Base-by-base conservation (phyloP, 1,140 invertebrate genomes). In the Eubasilissa regina region DNA sequence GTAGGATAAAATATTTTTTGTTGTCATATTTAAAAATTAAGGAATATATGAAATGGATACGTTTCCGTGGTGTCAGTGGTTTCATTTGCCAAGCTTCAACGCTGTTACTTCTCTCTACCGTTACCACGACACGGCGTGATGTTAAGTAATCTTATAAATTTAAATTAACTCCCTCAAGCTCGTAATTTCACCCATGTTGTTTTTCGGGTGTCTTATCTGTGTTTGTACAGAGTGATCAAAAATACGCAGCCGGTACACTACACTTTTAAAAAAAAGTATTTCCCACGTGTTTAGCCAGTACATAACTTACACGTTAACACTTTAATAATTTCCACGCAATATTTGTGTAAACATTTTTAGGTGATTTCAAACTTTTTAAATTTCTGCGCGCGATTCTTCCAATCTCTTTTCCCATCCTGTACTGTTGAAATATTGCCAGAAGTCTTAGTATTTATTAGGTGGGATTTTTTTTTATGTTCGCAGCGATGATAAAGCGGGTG, bases 391-490 rank as follows among this genome's bases (percentile, higher is more conserved):
- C 13, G 25, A 62, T 62, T 62, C 25, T 62, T 19, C 12, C 8
- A 47, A 15, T 70, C 0, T 70, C 17, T 51, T 70, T 70, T 7
- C 3, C 48, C 73, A 45, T 13, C 55, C 56, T 75, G 21, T 60
- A 60, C 68, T 53, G 44, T 62, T 82, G 48, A 82, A 82, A 82
- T 79, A 82, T 79, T 68, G 66, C 51, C 75, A 25, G 45, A 73
- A 77, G 70, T 77, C 79, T 66, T 75, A 66, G 77, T 77, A 82
- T 79, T 77, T 82, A 82, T 82, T 79, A 79, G 75, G 75, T 78
- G 76, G 76, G 64, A 78, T 75, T 75, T 76, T 77, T 81, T 79
- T 79, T 77, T 76, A 56, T 68, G 60, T 62, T 74, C 44, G 11
- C 19, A 17, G 62, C 72, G 77, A 60, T 79, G 78, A 82, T 82